Conservation (phyloP, 1,140 invertebrate species). For the Chironomus tepperi region DNA sequence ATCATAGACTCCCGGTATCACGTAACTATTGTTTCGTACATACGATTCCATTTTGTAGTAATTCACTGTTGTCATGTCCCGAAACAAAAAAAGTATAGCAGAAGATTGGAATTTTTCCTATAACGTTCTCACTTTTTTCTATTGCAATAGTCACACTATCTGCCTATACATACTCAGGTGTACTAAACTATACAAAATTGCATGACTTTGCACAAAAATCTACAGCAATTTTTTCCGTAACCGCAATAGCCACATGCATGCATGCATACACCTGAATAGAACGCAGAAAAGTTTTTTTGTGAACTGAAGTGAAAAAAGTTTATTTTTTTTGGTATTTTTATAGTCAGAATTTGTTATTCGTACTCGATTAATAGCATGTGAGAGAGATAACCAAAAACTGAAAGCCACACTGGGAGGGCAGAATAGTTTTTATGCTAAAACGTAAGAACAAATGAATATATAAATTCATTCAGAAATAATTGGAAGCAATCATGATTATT, state of each 20-base stretch:
- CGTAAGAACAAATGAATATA: background rate
- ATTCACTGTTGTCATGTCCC: background rate
- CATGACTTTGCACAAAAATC: slow-evolving; percentile 1
- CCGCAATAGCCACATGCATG: slow-evolving; percentile 4
- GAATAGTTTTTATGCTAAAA: background rate
- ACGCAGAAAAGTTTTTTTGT: background rate
- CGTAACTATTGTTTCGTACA: slow-evolving; percentile 37
- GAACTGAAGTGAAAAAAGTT: background rate
- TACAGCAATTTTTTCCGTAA: background rate
- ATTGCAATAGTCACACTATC: background rate
- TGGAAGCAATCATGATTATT: background rate
- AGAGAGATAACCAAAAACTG: background rate
- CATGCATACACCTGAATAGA: background rate
- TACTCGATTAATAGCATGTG: background rate
- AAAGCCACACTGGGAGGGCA: background rate
- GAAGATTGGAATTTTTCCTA: too few species aligned
- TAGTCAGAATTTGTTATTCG: background rate
- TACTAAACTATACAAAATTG: background rate
- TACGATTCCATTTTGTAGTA: slow-evolving; percentile 10
- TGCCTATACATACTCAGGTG: background rate
- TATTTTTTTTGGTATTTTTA: background rate
- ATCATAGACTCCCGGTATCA: slow-evolving; percentile 41
- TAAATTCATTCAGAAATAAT: background rate
- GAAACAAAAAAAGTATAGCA: too few species aligned
- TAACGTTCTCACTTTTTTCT: too few species aligned